Evolutionary conservation across 2,113 vertebrate species (phyloP).

Genomic region (Zosterops japonicus): DNA sequence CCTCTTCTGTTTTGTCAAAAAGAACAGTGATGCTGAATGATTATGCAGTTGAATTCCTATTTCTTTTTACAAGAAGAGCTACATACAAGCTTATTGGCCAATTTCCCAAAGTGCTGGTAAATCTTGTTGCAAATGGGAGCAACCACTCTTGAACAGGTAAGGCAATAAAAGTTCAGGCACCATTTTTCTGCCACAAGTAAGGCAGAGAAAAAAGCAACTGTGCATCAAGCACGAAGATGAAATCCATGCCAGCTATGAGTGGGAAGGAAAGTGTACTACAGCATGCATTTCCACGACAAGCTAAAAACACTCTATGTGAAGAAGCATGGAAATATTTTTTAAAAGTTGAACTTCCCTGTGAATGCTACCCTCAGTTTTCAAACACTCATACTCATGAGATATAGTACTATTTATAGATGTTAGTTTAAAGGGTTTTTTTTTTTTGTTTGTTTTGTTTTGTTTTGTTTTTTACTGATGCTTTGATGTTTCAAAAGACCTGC

Average conservation of each 20-base stretch:
- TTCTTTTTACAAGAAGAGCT: neutral
- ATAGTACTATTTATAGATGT: slow-evolving; percentile 73
- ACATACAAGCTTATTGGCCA: neutral
- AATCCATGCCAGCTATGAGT: slow-evolving; percentile 73
- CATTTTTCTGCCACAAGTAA: slow-evolving; percentile 73
- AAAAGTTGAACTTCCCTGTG: slow-evolving; percentile 27
- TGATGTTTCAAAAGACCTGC: slow-evolving; percentile 79
- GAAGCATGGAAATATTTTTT: slow-evolving; percentile 47
- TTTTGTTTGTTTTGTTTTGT: slow-evolving; percentile 5
- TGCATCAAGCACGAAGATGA: slow-evolving; percentile 67
- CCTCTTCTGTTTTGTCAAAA: neutral
- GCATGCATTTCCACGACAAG: slow-evolving; percentile 62
- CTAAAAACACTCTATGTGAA: slow-evolving; percentile 16
- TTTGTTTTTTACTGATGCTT: slow-evolving; percentile 56
- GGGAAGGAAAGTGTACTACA: slow-evolving; percentile 55
- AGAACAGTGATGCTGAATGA: neutral
- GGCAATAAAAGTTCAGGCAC: slow-evolving; percentile 64
- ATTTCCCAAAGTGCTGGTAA: neutral
- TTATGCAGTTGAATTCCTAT: neutral
- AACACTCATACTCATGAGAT: slow-evolving; percentile 71
- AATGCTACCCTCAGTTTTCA: slow-evolving; percentile 56
- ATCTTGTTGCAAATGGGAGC: neutral
- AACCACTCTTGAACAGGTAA: slow-evolving; percentile 69
- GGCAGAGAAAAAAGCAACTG: slow-evolving; percentile 64
- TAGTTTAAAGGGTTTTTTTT: slow-evolving; percentile 65